Evolutionary conservation across 2,113 vertebrate genomes (phyloP).

Genomic region (Pangasianodon hypophthalmus): DNA sequence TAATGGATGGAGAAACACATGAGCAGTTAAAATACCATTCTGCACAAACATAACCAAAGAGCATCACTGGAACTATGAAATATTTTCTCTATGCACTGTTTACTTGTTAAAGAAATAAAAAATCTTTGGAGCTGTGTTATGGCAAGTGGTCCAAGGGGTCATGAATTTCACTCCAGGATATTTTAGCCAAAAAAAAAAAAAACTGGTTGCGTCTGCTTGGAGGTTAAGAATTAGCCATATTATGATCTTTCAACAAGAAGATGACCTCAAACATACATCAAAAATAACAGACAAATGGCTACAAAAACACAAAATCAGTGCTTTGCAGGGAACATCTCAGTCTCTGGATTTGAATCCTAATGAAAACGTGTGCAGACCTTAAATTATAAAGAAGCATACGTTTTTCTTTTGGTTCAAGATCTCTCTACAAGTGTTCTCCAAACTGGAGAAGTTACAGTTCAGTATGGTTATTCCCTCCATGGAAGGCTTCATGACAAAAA

Average conservation of each 20-base stretch:
- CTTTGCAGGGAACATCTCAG: neutral
- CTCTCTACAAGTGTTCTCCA: neutral
- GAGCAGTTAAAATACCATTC: too few species aligned
- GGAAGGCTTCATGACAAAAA: neutral
- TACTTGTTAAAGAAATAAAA: neutral
- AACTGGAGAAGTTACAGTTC: neutral
- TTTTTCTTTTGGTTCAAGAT: neutral
- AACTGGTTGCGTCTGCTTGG: neutral
- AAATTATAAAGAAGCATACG: too few species aligned
- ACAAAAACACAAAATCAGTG: neutral
- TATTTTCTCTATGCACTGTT: too few species aligned
- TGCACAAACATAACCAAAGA: neutral
- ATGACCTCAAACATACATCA: neutral
- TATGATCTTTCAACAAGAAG: neutral
- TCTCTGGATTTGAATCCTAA: neutral
- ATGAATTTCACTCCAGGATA: neutral
- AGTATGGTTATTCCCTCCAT: neutral
- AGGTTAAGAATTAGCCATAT: neutral
- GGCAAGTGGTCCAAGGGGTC: neutral
- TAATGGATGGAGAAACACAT: too few species aligned
- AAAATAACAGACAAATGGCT: neutral
- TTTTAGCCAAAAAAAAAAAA: neutral
- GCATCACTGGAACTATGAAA: too few species aligned
- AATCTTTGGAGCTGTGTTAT: neutral
- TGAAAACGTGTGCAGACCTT: neutral